Evolutionary conservation across 2,888 invertebrate genomes (phyloP).

Genomic region (Gymnoscelis rufifasciata): DNA sequence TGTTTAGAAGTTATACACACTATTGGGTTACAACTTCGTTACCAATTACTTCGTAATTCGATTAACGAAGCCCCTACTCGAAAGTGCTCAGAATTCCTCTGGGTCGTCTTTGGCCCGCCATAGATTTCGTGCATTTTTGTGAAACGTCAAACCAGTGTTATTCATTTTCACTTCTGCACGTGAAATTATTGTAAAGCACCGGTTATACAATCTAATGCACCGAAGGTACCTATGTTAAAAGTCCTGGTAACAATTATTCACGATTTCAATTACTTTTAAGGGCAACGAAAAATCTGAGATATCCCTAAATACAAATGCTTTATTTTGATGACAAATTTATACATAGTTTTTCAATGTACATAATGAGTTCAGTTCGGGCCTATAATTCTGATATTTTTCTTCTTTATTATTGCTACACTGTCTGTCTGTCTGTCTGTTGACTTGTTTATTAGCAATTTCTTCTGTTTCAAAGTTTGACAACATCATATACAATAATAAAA

Average conservation of each 20-base stretch:
- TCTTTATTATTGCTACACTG: no score
- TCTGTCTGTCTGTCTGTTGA: no score
- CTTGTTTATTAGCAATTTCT: no score
- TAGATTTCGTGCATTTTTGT: slow-evolving; percentile 69
- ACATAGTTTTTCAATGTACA: slow-evolving; percentile 5
- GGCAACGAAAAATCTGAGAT: neutral
- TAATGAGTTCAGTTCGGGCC: no score
- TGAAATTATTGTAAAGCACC: slow-evolving; percentile 28
- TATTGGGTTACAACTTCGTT: neutral
- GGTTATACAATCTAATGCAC: slow-evolving; percentile 2
- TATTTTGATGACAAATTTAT: slow-evolving; percentile 7
- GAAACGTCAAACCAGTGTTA: slow-evolving; percentile 72
- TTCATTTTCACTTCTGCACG: slow-evolving; percentile 41
- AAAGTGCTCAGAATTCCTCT: slow-evolving; percentile 30
- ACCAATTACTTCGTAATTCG: neutral
- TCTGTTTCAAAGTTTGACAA: no score
- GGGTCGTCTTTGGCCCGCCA: slow-evolving; percentile 62
- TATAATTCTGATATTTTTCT: no score
- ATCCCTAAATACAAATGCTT: neutral
- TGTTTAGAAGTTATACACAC: slow-evolving; percentile 40
- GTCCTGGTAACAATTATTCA: slow-evolving; percentile 8
- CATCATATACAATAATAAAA: no score
- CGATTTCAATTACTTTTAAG: neutral
- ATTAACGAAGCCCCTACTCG: neutral
- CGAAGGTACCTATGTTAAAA: slow-evolving; percentile 32